These are phyloP conservation scores for Enteromius trimaculatus DNA, from an alignment of 2,797 vertebrate genomes.

Conservation along the genomic window DNA sequence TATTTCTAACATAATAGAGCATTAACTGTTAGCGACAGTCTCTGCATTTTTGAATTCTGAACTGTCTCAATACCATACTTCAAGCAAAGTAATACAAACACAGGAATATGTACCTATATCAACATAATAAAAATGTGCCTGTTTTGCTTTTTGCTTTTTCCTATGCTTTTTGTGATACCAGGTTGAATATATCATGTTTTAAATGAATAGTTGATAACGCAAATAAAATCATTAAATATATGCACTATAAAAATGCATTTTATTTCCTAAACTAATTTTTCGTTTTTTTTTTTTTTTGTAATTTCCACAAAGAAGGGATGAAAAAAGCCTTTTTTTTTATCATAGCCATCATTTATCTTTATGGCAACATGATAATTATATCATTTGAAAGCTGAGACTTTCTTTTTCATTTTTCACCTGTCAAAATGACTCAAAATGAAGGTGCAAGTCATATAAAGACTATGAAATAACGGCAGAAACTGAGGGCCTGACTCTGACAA, in stretches of 20 bases:
- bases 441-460: not conserved
- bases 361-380: not conserved
- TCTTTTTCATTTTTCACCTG: not conserved
- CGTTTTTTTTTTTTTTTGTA: no score
- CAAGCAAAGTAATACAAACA: no score
- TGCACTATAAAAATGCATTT: not conserved
- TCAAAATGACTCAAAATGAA: constrained; percentile 12
- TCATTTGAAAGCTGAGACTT: not conserved
- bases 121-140: no score
- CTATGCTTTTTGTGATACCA: no score
- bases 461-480: not conserved
- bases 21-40: no score
- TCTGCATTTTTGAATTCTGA: no score
- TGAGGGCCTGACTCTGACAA: constrained; percentile 1
- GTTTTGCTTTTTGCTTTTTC: no score
- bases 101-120: no score
- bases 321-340: no score
- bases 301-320: no score
- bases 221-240: not conserved
- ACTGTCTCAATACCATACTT: no score
- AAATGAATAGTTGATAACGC: not conserved
- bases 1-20: no score
- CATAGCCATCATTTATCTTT: not conserved
- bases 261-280: not conserved
- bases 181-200: not conserved